Conservation (phyloP, 92 coral and sea anemone genomes). For the Parazoanthus atlanticus region DNA sequence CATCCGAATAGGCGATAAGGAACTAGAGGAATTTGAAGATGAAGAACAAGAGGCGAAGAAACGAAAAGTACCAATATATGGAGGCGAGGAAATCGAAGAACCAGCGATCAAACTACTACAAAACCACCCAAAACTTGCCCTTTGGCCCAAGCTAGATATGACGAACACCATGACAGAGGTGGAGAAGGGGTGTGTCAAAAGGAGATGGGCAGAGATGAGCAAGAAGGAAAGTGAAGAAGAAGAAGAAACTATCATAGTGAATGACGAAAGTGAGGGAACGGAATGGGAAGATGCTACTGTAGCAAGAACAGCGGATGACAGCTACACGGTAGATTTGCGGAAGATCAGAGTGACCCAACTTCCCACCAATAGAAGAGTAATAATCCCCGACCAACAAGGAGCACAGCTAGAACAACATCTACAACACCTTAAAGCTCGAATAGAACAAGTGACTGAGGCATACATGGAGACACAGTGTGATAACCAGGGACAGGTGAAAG, state of each 20-base stretch:
- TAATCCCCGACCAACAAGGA: conserved; percentile 39
- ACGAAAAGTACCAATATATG: conserved; percentile 28
- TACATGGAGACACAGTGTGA: background rate
- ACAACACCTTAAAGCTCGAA: conserved; percentile 16
- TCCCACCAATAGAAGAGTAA: conserved; percentile 26
- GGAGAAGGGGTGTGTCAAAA: conserved; percentile 32
- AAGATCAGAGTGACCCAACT: conserved; percentile 29
- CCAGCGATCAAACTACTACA: conserved; percentile 9
- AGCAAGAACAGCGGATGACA: too few relatives aligned
- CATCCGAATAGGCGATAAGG: conserved; percentile 22
- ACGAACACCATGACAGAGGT: conserved; percentile 34
- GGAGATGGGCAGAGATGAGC: conserved; percentile 41
- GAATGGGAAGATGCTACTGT: background rate
- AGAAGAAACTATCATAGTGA: conserved; percentile 3
- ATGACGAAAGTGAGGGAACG: conserved; percentile 4
- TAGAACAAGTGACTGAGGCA: conserved; percentile 15
- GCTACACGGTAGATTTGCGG: conserved; percentile 35
- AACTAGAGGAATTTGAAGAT: conserved; percentile 12
- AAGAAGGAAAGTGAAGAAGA: conserved; percentile 24
- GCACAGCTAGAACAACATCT: conserved; percentile 23
- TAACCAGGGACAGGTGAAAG: background rate
- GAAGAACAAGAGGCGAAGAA: conserved; percentile 22
- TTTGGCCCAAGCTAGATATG: conserved; percentile 39
- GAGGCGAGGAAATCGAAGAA: conserved; percentile 1
- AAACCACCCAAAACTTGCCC: conserved; percentile 40